Evolutionary conservation across 2,113 vertebrate genomes (phyloP).

Genomic region (Indicator indicator): DNA sequence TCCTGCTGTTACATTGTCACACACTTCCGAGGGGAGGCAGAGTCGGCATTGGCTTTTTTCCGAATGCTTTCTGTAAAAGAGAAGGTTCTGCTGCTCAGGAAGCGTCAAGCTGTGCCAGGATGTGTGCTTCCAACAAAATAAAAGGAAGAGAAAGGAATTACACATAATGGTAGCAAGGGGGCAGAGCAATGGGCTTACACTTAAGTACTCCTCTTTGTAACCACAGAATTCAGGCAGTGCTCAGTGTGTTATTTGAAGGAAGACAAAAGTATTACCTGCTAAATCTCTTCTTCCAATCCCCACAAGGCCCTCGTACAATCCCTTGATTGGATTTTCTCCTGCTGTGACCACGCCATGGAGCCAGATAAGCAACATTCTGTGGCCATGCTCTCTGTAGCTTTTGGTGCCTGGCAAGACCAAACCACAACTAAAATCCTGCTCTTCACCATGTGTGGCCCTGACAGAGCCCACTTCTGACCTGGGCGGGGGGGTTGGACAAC

Average conservation of each 20-base stretch:
- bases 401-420: conserved; percentile 78
- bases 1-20: conserved; percentile 75
- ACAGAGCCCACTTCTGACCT: neutral
- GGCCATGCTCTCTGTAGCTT: conserved; percentile 90
- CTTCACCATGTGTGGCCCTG: rapidly evolving
- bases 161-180: neutral
- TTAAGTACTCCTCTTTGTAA: neutral
- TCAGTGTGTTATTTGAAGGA: neutral
- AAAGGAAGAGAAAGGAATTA: neutral
- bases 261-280: conserved; percentile 79
- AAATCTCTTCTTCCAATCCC: conserved; percentile 84
- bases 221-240: neutral
- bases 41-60: conserved; percentile 84
- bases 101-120: neutral
- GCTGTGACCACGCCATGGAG: conserved; percentile 80
- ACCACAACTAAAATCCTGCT: neutral
- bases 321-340: conserved; percentile 87
- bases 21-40: conserved; percentile 79
- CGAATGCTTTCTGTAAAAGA: conserved; percentile 84
- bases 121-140: neutral
- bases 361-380: conserved; percentile 92
- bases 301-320: conserved; percentile 85
- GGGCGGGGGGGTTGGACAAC: neutral
- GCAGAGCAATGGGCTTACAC: neutral
- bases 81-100: neutral